phyloP scores from a whole-genome alignment of 2,113 vertebrate genomes.

The Eclectus roratus region DNA sequence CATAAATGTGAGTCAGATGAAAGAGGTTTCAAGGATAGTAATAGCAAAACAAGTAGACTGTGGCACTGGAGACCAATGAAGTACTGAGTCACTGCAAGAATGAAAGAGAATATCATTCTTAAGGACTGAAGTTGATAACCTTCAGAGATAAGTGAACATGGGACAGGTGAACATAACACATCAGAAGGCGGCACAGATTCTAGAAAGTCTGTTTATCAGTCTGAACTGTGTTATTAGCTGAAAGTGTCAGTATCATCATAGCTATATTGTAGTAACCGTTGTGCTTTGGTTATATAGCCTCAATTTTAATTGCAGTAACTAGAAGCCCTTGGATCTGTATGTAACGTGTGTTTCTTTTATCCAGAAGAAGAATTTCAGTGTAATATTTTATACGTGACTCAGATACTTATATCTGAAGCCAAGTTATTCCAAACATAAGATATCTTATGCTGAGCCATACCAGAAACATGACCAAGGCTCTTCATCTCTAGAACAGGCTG shows the following conservation, averaged over 20 bases:
- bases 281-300: background rate
- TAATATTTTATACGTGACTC: background rate
- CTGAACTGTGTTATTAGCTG: background rate
- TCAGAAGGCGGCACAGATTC: background rate
- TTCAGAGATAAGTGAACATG: background rate
- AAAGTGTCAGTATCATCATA: background rate
- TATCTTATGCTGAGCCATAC: background rate
- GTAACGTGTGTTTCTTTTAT: background rate
- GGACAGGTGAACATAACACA: background rate
- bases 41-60: background rate
- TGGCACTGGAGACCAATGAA: background rate
- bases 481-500: background rate
- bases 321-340: background rate
- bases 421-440: background rate
- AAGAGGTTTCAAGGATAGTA: background rate
- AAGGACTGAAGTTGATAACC: background rate
- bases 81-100: background rate
- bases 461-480: background rate
- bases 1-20: background rate
- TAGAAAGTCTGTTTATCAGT: background rate
- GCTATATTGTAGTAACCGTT: background rate
- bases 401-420: background rate
- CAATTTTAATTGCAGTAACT: background rate
- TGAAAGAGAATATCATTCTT: background rate
- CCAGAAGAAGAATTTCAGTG: background rate